Evolutionary conservation across 2,797 vertebrate species (phyloP), one percentile per base, ranked within the genome.

Genomic region (Onychomys torridus): DNA sequence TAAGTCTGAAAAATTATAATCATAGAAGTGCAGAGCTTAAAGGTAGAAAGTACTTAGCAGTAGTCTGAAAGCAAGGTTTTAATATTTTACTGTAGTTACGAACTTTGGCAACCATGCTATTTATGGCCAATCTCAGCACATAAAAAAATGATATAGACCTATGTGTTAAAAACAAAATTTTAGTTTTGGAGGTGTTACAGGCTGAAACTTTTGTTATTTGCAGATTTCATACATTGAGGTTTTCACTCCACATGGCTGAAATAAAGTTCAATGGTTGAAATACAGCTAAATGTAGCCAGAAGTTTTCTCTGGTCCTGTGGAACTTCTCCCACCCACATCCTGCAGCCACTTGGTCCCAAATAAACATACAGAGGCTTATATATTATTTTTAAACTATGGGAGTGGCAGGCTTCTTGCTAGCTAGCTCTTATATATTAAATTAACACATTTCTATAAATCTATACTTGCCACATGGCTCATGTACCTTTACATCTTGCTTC

Each of bases 11-110:
- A 89, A 91, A 76, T 4, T n/a, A 71, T 49, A 67, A 83, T n/a
- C 89, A 82, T 49, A 11, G 49, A 90, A 65, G 21, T 79, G 59
- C 16, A 75, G 27, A 83, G 59, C 29, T 16, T 73, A 75, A 93
- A 77, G 4, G 27, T 46, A 82, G 40, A 88, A 88, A 77, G 14
- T 40, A 63, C 40, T 79, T 75, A 55, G 76, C 49, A 81, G 71
- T 92, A 32, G n/a, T 52, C 40, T 2, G 2, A 21, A 93, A 69
- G 3, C 34, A 89, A 93, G 13, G 27, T 83, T 96, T 86, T 89
- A 96, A 73, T n/a, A 89, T 59, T 79, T 94, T 71, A 65, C 86
- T 32, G 46, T 34, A 6, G 81, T 63, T 97, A 95, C 82, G 43
- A 86, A 92, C 17, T 55, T 85, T 78, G 43, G 55, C 14, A 63